phyloP scores from a whole-genome alignment of 2,113 vertebrate genomes.

The Austrofundulus limnaeus region DNA sequence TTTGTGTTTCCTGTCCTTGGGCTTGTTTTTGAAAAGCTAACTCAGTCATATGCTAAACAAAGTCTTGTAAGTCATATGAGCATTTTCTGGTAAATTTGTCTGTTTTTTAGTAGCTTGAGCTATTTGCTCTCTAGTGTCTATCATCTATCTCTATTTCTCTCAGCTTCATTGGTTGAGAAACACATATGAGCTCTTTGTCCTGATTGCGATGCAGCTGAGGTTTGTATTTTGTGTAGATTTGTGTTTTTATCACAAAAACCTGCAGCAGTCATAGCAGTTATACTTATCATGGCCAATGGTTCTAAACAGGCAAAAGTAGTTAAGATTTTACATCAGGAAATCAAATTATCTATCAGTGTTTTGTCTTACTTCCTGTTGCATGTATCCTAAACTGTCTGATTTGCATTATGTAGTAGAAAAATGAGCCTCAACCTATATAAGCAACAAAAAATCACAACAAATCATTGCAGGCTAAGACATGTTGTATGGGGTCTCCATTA shows the following conservation, averaged over 20 bases:
- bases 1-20: too few species aligned
- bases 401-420: not conserved
- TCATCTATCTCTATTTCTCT: too few species aligned
- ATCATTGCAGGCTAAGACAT: constrained; percentile 2
- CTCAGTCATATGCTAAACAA: too few species aligned
- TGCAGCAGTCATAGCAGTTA: constrained; percentile 49
- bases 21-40: not conserved
- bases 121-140: too few species aligned
- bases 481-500: constrained; percentile 43
- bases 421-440: not conserved
- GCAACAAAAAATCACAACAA: not conserved
- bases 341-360: too few species aligned
- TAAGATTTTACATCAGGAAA: too few species aligned
- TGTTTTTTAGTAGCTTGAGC: too few species aligned
- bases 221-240: constrained; percentile 12
- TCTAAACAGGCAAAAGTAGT: too few species aligned
- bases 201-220: constrained; percentile 14
- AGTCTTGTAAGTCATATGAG: too few species aligned
- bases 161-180: constrained; percentile 54
- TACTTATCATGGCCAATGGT: constrained; percentile 41
- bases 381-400: too few species aligned
- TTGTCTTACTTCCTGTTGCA: too few species aligned
- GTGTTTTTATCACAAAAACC: constrained; percentile 42
- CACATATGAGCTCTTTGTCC: constrained; percentile 16
- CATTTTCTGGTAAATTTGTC: too few species aligned